Conservation (phyloP, 2,888 invertebrate genomes). For the Branchellion lobata region DNA sequence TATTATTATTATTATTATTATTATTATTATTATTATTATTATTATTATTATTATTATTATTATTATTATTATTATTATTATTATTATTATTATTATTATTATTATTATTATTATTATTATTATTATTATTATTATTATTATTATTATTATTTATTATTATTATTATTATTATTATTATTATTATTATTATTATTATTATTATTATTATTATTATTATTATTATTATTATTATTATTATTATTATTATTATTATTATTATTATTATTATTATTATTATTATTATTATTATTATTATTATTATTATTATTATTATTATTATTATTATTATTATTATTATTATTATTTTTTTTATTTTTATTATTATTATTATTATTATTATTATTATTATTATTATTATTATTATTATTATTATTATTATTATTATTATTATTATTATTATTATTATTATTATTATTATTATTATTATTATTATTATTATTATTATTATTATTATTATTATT, state of each 20-base stretch:
- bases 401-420: conserved; percentile 31
- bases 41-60: too few relatives aligned
- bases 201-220: conserved; percentile 13
- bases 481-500: conserved; percentile 28
- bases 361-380: conserved; percentile 27
- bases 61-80: too few relatives aligned
- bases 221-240: conserved; percentile 5
- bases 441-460: too few relatives aligned
- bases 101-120: too few relatives aligned
- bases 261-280: conserved; percentile 30
- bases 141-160: too few relatives aligned
- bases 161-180: conserved; percentile 25
- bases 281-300: conserved; percentile 11
- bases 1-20: too few relatives aligned
- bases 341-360: conserved; percentile 25
- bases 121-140: too few relatives aligned
- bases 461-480: conserved; percentile 1
- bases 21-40: too few relatives aligned
- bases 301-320: conserved; percentile 16
- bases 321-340: conserved; percentile 37
- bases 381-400: conserved; percentile 5
- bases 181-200: conserved; percentile 25
- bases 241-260: conserved; percentile 19
- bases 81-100: too few relatives aligned
- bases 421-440: not conserved